Percentiles rank a stretch among this genome's conserved stretches.
phyloP scores from a whole-genome alignment of 2,888 invertebrate species.

The Macaria notata region DNA sequence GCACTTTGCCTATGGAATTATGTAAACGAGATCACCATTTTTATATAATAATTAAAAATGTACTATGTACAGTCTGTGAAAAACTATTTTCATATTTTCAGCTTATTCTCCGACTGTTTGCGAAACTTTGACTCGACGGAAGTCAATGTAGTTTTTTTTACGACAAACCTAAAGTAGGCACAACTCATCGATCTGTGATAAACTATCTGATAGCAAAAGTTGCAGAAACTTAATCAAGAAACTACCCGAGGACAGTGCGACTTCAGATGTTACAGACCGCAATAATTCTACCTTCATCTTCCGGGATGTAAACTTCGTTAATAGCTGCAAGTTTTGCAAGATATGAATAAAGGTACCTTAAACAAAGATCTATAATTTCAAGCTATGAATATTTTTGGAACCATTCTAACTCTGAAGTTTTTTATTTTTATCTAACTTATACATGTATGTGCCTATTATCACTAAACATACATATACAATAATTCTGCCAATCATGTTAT shows the following conservation, averaged over 20 bases:
- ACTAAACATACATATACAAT: too few relatives aligned
- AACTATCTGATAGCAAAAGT: constrained; percentile 27
- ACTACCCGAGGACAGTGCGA: constrained; percentile 40
- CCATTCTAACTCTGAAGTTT: too few relatives aligned
- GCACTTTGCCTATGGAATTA: constrained; percentile 1
- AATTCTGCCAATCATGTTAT: too few relatives aligned
- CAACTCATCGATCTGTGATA: constrained; percentile 10
- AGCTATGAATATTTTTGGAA: background rate
- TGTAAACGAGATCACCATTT: background rate
- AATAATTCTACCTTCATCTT: constrained; percentile 53
- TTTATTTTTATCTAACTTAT: too few relatives aligned
- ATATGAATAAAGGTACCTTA: background rate
- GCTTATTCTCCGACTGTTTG: background rate
- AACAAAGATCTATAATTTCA: background rate
- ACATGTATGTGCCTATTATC: too few relatives aligned
- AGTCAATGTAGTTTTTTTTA: too few relatives aligned
- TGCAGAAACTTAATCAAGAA: constrained; percentile 49
- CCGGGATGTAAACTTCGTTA: constrained; percentile 20
- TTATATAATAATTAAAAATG: too few relatives aligned
- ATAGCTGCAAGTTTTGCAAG: background rate
- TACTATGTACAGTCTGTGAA: too few relatives aligned
- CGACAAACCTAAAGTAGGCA: too few relatives aligned
- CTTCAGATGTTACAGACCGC: constrained; percentile 37
- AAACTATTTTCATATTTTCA: too few relatives aligned
- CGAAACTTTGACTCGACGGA: too few relatives aligned